Conservation (phyloP, 92 coral and sea anemone species). For the Epizoanthus illoricatus region DNA sequence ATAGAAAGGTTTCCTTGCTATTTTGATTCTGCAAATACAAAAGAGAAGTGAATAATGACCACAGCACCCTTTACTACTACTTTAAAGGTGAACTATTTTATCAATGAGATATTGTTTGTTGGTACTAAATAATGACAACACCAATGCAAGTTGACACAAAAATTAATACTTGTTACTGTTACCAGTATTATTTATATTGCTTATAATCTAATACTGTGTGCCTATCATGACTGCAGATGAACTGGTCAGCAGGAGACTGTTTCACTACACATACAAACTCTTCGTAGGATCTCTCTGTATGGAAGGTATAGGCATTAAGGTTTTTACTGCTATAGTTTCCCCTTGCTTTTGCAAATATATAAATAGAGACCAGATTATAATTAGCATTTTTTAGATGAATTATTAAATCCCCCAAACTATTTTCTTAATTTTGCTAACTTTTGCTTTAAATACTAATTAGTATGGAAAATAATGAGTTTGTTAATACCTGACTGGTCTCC, state of each 20-base stretch:
- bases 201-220: background rate
- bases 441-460: too few species aligned
- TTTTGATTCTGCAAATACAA: too few species aligned
- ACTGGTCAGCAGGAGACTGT: slow-evolving; percentile 75
- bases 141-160: background rate
- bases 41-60: too few species aligned
- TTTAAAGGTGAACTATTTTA: too few species aligned
- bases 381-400: too few species aligned
- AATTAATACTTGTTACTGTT: background rate
- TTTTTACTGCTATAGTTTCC: background rate
- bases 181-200: background rate
- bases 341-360: background rate
- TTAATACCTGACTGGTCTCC: too few species aligned
- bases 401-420: too few species aligned
- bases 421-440: too few species aligned
- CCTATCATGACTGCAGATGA: slow-evolving; percentile 54
- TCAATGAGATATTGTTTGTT: too few species aligned
- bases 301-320: slow-evolving; percentile 71
- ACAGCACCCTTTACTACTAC: too few species aligned
- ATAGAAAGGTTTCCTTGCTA: too few species aligned
- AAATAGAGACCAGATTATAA: background rate
- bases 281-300: slow-evolving; percentile 66
- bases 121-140: background rate
- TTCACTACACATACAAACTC: slow-evolving; percentile 89
- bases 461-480: background rate